Evolutionary conservation across 1,140 invertebrate genomes (phyloP), one percentile per base, ranked within the genome.

Genomic region (Lanistes nyassanus): DNA sequence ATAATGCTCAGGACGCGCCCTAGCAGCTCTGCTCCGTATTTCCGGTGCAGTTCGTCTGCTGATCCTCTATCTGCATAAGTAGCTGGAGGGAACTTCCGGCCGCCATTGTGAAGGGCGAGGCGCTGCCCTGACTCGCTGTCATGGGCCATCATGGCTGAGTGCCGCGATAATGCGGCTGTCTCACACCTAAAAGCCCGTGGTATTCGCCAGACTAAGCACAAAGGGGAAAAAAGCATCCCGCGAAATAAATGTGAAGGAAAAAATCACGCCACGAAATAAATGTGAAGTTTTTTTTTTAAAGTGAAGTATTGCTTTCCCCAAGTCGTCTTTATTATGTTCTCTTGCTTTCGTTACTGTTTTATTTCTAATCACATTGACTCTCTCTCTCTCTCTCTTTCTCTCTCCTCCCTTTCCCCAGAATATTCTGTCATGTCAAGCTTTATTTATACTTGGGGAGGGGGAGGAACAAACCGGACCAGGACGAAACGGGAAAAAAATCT

Each of bases 11-110:
- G 26, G 42, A 42, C 56, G 70, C 70, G 70, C 70, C 70, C 70
- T 72, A 37, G 55, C 34, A 72, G 70, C 70, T 19, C 70, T 72
- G 55, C 70, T 72, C 55, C 70, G 70, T 72, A 72, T 72, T 72
- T 72, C 70, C 70, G 70, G 70, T 62, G 1, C 3, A 62, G 70
- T 62, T 36, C 29, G 56, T 37, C 29, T 34, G n/a, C 34, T 62
- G 70, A 72, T 72, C 70, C 70, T 37, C 31, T 56, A 72, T 72
- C 70, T 72, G 70, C 70, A 72, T 72, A 72, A 72, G 70, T 60
- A 72, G 70, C 70, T 72, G 70, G 70, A 62, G 37, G 55, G 19
- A 55, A 72, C 70, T 72, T 72, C 70, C 67, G n/a, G 55, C 36
- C 56, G 56, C 37, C 70, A 60, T 72, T 72, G 70, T 60, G 37